These are phyloP conservation scores for Atherinosoma microstoma DNA, from an alignment of 2,797 vertebrate genomes.

Conservation along the genomic window DNA sequence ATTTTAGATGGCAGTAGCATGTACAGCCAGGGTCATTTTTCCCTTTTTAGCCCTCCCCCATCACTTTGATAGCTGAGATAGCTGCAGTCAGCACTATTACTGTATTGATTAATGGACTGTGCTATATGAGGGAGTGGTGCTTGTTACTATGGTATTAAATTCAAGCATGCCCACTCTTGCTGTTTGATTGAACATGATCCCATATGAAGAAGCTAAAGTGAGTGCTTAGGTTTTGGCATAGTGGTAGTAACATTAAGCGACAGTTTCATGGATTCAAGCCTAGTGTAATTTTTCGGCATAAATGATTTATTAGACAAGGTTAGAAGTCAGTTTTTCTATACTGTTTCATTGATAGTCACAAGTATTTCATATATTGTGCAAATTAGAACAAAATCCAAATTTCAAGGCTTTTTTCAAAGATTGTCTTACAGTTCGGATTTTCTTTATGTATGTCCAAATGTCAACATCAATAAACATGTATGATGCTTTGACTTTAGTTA, in stretches of 20 bases:
- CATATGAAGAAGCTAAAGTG: slow-evolving; percentile 21
- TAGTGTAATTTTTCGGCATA: neutral
- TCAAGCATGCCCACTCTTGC: slow-evolving; percentile 29
- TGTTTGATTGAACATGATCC: slow-evolving; percentile 33
- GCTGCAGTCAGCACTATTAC: slow-evolving; percentile 77
- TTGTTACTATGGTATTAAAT: slow-evolving; percentile 72
- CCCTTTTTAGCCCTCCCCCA: slow-evolving; percentile 45
- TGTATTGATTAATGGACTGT: slow-evolving; percentile 78
- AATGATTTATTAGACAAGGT: neutral
- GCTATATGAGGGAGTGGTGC: slow-evolving; percentile 46
- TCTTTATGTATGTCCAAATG: too few species aligned
- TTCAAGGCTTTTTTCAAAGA: too few species aligned
- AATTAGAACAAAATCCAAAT: too few species aligned
- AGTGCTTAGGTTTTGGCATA: slow-evolving; percentile 11
- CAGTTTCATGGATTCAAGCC: slow-evolving; percentile 7
- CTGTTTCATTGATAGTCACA: neutral
- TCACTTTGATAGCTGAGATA: slow-evolving; percentile 44
- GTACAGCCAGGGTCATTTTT: slow-evolving; percentile 56
- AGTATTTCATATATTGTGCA: too few species aligned
- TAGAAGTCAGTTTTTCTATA: neutral
- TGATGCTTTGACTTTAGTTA: too few species aligned
- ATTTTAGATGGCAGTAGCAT: slow-evolving; percentile 65
- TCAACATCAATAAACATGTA: too few species aligned
- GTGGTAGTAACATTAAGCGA: slow-evolving; percentile 4
- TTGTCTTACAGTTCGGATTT: too few species aligned